Percentiles rank a stretch among this genome's conserved stretches.
phyloP scores from a whole-genome alignment of 2,797 vertebrate species.

The Alca torda region DNA sequence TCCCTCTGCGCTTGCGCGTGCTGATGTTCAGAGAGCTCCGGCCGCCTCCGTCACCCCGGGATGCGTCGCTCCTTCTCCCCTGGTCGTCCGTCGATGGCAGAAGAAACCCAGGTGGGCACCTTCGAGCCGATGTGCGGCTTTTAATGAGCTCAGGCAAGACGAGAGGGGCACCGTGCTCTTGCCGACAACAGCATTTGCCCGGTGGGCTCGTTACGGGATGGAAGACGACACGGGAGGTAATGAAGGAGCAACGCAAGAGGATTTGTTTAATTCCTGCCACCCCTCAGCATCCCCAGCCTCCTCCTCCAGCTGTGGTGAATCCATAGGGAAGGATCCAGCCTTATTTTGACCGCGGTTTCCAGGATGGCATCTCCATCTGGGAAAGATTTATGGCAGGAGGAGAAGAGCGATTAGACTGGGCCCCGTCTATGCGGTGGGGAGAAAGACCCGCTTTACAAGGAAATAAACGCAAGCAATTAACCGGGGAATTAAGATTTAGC shows the following conservation, averaged over 20 bases:
- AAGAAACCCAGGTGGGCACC: not conserved
- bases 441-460: not conserved
- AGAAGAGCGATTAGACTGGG: not conserved
- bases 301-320: not conserved
- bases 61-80: not conserved
- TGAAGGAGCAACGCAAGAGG: not conserved
- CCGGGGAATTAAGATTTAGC: conserved; percentile 35
- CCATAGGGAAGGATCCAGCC: not conserved
- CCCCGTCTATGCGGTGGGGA: not conserved
- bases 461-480: conserved; percentile 48
- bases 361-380: accelerated
- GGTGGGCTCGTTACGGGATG: accelerated
- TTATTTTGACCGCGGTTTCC: not conserved
- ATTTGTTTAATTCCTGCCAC: not conserved
- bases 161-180: not conserved
- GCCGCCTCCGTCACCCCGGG: not conserved
- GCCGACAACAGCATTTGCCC: not conserved
- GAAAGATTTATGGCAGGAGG: not conserved
- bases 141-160: not conserved
- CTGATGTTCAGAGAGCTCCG: not conserved
- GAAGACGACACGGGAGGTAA: not conserved
- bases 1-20: not conserved
- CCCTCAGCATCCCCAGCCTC: not conserved
- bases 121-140: not conserved
- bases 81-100: not conserved